phyloP scores from a whole-genome alignment of 2,888 invertebrate genomes.

The Scelioninae gen. 2 region DNA sequence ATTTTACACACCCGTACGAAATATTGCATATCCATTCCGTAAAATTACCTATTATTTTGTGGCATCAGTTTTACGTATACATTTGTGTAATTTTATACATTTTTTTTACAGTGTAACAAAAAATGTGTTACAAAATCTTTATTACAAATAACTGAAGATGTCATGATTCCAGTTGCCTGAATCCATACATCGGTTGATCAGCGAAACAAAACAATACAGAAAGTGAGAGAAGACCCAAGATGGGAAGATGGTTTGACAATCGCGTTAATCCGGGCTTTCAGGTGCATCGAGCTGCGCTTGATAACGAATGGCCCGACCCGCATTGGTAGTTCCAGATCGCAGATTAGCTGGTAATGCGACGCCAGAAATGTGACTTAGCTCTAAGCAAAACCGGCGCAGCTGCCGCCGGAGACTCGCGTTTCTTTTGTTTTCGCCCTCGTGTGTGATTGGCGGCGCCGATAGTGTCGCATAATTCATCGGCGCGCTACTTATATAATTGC shows the following conservation, averaged over 20 bases:
- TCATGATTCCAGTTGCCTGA: too few species aligned
- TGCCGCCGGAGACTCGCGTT: slow-evolving; percentile 21
- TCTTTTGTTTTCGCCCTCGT: slow-evolving; percentile 44
- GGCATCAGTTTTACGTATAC: too few species aligned
- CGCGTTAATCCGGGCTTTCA: slow-evolving; percentile 33
- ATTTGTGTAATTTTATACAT: too few species aligned
- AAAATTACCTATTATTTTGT: too few species aligned
- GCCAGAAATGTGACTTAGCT: slow-evolving; percentile 44
- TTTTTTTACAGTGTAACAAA: too few species aligned
- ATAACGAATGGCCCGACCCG: slow-evolving; percentile 45
- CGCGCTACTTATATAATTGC: slow-evolving; percentile 40
- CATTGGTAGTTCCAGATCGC: slow-evolving; percentile 48
- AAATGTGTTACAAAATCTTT: too few species aligned
- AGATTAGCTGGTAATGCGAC: slow-evolving; percentile 53
- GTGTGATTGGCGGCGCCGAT: slow-evolving; percentile 41
- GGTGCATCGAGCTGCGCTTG: slow-evolving; percentile 36
- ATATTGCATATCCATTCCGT: too few species aligned
- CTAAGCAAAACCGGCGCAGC: slow-evolving; percentile 34
- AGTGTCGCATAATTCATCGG: slow-evolving; percentile 15
- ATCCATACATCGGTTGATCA: too few species aligned
- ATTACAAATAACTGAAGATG: too few species aligned
- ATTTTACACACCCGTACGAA: too few species aligned
- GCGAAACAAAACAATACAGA: neutral
- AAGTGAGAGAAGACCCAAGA: neutral
- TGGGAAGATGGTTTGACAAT: neutral